Evolutionary conservation across 2,797 vertebrate species (phyloP), one percentile per base, ranked within the genome.

Genomic region (Loriculus beryllinus): DNA sequence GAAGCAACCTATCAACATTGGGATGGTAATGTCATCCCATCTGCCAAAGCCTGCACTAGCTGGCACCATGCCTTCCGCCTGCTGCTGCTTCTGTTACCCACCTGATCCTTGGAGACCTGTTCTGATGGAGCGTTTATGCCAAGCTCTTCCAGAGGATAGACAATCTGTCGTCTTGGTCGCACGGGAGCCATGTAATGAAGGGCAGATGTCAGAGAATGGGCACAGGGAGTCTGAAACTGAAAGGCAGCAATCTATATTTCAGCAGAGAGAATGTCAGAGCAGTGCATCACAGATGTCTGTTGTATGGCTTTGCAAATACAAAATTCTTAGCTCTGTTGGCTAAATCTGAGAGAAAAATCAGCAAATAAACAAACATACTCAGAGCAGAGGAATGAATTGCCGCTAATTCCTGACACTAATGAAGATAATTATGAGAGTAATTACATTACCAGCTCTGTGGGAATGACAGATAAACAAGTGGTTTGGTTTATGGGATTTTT

Each of bases 381-480:
- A 75, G 96, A 98, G 97, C 97, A 95, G 95, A 97, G 98, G 98
- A 98, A 98, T 98, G 97, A 97, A 97, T 98, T 97, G 97, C 98
- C 98, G 98, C 98, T 99, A 99, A 99, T 99, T 99, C 98, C 98
- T 98, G 98, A 98, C 98, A 98, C 98, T 99, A 99, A 99, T 99
- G 98, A 99, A 98, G 98, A 99, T 99, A 99, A 99, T 99, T 99
- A 99, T 97, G 98, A 98, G 98, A 98, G 98, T 99, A 99, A 99
- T 99, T 99, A 99, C 98, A 99, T 99, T 99, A 99, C 98, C 98
- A 98, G 99, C 99, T 99, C 99, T 98, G 98, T 99, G 99, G 99
- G 99, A 99, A 99, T 99, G 99, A 98, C 98, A 97, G 98, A 98
- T 98, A 99, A 99, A 99, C 98, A 99, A 99, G 98, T 99, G 99